These are phyloP conservation scores for Hedychridium roseum DNA, from an alignment of 2,888 invertebrate species.

Conservation along the genomic window DNA sequence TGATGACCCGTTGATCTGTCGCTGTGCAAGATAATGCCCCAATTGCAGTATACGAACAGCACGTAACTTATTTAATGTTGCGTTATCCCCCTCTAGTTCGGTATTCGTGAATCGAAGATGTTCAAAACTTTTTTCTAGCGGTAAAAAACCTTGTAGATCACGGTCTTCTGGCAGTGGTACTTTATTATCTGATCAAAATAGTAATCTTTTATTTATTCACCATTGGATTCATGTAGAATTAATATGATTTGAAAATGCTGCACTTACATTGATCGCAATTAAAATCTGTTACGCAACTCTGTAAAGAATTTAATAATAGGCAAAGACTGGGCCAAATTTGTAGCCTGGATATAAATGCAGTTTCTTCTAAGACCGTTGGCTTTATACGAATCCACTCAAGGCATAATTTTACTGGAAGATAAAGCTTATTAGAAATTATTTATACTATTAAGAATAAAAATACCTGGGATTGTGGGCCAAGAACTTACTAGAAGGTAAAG, in stretches of 20 bases:
- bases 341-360: conserved; percentile 68
- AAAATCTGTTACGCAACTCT: conserved; percentile 65
- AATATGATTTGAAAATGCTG: no score
- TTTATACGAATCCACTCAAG: conserved; percentile 75
- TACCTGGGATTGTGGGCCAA: no score
- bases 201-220: no score
- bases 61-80: conserved; percentile 64
- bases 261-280: conserved; percentile 68
- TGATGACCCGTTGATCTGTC: conserved; percentile 58
- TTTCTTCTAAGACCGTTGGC: conserved; percentile 66
- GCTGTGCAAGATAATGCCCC: conserved; percentile 65
- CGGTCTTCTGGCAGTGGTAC: conserved; percentile 81
- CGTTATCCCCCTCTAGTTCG: conserved; percentile 59
- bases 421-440: conserved; percentile 4
- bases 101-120: conserved; percentile 67
- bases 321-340: conserved; percentile 84
- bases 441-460: neutral
- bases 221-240: no score
- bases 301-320: conserved; percentile 75
- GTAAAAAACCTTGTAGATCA: conserved; percentile 81
- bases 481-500: conserved; percentile 74
- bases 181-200: conserved; percentile 68
- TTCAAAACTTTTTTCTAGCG: conserved; percentile 71
- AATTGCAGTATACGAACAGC: conserved; percentile 66
- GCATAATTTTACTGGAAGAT: conserved; percentile 74